Evolutionary conservation across 2,113 vertebrate species (phyloP).

Genomic region (Otolemur garnettii): DNA sequence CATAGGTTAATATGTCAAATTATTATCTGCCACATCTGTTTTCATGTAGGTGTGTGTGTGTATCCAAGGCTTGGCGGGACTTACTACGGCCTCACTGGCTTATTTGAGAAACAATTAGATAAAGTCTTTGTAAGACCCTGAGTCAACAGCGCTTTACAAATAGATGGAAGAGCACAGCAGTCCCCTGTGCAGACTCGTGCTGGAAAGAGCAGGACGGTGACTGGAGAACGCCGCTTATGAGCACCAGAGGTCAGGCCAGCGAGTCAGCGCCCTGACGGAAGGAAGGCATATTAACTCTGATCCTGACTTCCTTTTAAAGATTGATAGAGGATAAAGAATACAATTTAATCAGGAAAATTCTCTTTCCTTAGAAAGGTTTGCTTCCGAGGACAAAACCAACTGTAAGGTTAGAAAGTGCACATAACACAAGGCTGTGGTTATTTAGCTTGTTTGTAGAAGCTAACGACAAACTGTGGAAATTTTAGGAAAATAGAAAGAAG

Average conservation of each 20-base stretch:
- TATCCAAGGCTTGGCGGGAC: background rate
- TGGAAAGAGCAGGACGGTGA: slow-evolving; percentile 27
- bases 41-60: background rate
- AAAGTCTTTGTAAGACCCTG: slow-evolving; percentile 36
- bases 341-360: slow-evolving; percentile 4
- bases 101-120: slow-evolving; percentile 63
- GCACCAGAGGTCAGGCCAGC: background rate
- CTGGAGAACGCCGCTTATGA: background rate
- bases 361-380: slow-evolving; percentile 51
- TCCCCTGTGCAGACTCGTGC: background rate
- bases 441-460: background rate
- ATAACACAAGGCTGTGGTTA: slow-evolving; percentile 11
- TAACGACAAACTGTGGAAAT: background rate
- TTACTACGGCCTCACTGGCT: slow-evolving; percentile 4
- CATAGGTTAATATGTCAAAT: background rate
- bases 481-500: background rate
- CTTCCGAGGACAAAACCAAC: background rate
- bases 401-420: background rate
- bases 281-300: background rate
- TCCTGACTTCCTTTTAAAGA: slow-evolving; percentile 55
- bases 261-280: background rate
- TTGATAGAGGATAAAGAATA: background rate
- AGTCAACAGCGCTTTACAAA: slow-evolving; percentile 47
- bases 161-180: background rate
- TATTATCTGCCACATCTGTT: background rate